These are phyloP conservation scores for Zaprionus capensis DNA, from an alignment of 1,140 invertebrate species.

Conservation along the genomic window DNA sequence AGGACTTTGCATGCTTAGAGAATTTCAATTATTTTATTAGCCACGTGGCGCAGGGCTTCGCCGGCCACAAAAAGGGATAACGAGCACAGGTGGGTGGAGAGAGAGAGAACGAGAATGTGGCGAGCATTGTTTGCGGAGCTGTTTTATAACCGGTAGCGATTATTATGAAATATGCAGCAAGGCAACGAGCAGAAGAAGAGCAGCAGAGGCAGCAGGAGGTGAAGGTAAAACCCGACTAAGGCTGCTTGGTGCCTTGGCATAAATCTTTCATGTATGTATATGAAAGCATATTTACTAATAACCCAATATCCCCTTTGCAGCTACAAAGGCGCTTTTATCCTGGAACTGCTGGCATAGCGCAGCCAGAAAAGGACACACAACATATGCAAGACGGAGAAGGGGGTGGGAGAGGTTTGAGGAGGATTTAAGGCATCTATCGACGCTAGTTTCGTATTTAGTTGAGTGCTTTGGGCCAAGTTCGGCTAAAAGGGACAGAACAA, in stretches of 20 bases:
- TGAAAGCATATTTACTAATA: constrained; percentile 80
- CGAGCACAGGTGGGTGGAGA: constrained; percentile 53
- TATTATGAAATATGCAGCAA: constrained; percentile 77
- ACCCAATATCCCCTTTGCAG: constrained; percentile 74
- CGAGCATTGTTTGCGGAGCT: constrained; percentile 59
- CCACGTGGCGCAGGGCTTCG: constrained; percentile 65
- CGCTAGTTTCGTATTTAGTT: constrained; percentile 72
- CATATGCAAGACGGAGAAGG: constrained; percentile 3
- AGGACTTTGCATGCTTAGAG: constrained; percentile 57
- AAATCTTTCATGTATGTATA: constrained; percentile 76
- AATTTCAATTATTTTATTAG: constrained; percentile 83
- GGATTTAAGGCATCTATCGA: constrained; percentile 48
- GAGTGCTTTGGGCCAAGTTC: constrained; percentile 66
- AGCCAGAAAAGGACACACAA: constrained; percentile 59
- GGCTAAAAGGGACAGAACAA: constrained; percentile 31
- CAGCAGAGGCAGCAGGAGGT: background rate
- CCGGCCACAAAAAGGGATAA: constrained; percentile 63
- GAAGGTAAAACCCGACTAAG: constrained; percentile 24
- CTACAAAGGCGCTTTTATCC: constrained; percentile 40
- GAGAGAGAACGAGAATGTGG: constrained; percentile 26
- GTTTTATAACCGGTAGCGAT: constrained; percentile 66
- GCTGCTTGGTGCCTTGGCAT: constrained; percentile 48
- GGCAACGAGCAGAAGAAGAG: constrained; percentile 28
- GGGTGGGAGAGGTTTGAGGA: background rate
- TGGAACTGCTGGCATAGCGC: constrained; percentile 22